Evolutionary conservation across 2,888 invertebrate species (phyloP), one percentile per base, ranked within the genome.

Genomic region (Tubulanus polymorphus): DNA sequence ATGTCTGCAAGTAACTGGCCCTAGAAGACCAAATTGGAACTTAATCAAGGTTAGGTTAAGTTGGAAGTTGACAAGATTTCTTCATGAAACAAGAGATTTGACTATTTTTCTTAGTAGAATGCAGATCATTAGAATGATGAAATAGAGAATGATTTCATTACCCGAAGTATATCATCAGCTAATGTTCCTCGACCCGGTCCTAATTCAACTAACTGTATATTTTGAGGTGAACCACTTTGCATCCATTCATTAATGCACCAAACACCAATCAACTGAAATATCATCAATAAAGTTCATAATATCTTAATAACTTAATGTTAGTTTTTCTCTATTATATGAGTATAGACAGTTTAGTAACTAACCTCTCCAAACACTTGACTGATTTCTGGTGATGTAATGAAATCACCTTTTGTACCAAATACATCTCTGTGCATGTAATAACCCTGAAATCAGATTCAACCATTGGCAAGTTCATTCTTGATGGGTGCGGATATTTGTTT

Each of bases 351-450:
- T 15, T 5, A 41, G 23, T 29, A 10, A 51, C 58, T 46, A 80
- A 89, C 88, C 84, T 99, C 99, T 53, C 97, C 97, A 83, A 99
- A 99, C 69, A 99, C 85, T 79, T 96, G 96, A 63, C 88, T 88
- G 53, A 99, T 88, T 85, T 99, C 99, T 3, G 99, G 99, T 0
- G 97, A 95, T 3, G 99, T 99, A 57, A 90, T 88, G 72, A 97
- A 99, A 79, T 99, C 97, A 0, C 97, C 99, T 8, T 84, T 80
- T 49, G 84, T 82, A 0, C 97, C 95, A 77, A 97, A 90, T 1
- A 93, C 90, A 81, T 96, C 91, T 64, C 85, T 87, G 63, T 86
- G 86, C 87, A 92, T 93, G 73, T 96, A 96, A 81, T 96, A 97
- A 2, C 96, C 95, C 78, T 80, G 62, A 37, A 62, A 62, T 35